Evolutionary conservation across 2,888 invertebrate species (phyloP).

Genomic region (Phlogophora meticulosa): DNA sequence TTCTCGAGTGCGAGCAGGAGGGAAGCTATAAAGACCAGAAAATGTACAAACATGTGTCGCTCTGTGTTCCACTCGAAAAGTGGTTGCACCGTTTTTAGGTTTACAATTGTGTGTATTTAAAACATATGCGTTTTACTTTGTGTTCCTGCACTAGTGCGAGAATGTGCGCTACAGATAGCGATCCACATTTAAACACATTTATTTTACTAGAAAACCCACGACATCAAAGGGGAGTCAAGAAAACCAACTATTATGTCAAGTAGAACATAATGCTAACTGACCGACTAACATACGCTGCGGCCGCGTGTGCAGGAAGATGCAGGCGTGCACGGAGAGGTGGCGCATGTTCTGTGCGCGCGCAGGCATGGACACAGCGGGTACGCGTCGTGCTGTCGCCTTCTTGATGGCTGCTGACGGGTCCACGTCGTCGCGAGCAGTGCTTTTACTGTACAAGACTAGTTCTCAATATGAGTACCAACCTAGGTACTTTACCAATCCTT

Average conservation of each 20-base stretch:
- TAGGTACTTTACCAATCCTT: too few relatives aligned
- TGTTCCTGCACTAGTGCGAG: too few relatives aligned
- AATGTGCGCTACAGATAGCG: too few relatives aligned
- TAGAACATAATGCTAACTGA: slow-evolving; percentile 54
- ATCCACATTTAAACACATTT: too few relatives aligned
- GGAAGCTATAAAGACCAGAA: slow-evolving; percentile 85
- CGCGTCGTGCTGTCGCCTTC: slow-evolving; percentile 84
- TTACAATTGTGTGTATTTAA: too few relatives aligned
- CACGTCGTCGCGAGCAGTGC: slow-evolving; percentile 63
- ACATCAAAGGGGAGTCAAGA: neutral
- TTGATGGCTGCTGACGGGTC: slow-evolving; percentile 75
- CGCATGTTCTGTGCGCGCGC: slow-evolving; percentile 83
- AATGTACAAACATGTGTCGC: too few relatives aligned
- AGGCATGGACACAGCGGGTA: slow-evolving; percentile 84
- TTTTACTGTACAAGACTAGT: slow-evolving; percentile 43
- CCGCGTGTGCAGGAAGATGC: slow-evolving; percentile 93
- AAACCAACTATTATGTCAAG: neutral
- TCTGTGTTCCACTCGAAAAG: too few relatives aligned
- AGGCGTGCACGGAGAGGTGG: slow-evolving; percentile 92
- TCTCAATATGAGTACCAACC: neutral
- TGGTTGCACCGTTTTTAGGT: too few relatives aligned
- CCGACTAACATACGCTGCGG: slow-evolving; percentile 79
- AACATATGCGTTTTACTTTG: too few relatives aligned
- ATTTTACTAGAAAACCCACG: neutral
- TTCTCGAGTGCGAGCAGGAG: slow-evolving; percentile 94